These are phyloP conservation scores for Stenopsyche tienmushanensis DNA, from an alignment of 1,140 invertebrate genomes.

Conservation along the genomic window DNA sequence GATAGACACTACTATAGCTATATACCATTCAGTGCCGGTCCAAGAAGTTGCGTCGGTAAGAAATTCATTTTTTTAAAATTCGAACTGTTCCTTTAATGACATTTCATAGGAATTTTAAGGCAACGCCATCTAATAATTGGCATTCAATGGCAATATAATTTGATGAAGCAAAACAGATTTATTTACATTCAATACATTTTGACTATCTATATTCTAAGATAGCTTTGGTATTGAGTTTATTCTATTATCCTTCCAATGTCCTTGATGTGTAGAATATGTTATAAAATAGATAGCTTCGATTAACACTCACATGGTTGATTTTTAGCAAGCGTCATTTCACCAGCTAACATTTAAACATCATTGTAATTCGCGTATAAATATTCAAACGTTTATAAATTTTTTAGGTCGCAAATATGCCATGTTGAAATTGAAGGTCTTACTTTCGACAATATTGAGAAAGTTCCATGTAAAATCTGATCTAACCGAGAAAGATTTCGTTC, in stretches of 20 bases:
- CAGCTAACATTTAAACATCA: background rate
- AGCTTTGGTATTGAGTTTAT: too few relatives aligned
- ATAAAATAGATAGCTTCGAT: too few relatives aligned
- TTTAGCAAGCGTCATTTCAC: background rate
- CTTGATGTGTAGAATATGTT: too few relatives aligned
- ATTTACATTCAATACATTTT: too few relatives aligned
- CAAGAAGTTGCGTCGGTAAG: slow-evolving; percentile 80
- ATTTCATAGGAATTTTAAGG: too few relatives aligned
- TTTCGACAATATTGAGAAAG: slow-evolving; percentile 83
- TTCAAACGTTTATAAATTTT: background rate
- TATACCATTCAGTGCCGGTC: slow-evolving; percentile 84
- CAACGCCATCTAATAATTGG: too few relatives aligned
- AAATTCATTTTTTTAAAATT: too few relatives aligned
- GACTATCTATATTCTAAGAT: too few relatives aligned
- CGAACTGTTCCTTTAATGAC: too few relatives aligned
- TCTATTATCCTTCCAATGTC: too few relatives aligned
- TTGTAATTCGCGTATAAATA: background rate
- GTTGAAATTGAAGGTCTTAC: slow-evolving; percentile 82
- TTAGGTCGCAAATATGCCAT: slow-evolving; percentile 84
- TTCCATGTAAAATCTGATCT: slow-evolving; percentile 71
- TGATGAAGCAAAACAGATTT: background rate
- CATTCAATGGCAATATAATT: too few relatives aligned
- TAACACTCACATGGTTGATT: background rate
- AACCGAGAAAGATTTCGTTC: slow-evolving; percentile 68
- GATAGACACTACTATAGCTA: slow-evolving; percentile 81